A percentile compares a stretch with the other conserved stretches of the same genome.
These are phyloP conservation scores for Dipus sagitta DNA, from an alignment of 2,797 vertebrate genomes.

Conservation along the genomic window DNA sequence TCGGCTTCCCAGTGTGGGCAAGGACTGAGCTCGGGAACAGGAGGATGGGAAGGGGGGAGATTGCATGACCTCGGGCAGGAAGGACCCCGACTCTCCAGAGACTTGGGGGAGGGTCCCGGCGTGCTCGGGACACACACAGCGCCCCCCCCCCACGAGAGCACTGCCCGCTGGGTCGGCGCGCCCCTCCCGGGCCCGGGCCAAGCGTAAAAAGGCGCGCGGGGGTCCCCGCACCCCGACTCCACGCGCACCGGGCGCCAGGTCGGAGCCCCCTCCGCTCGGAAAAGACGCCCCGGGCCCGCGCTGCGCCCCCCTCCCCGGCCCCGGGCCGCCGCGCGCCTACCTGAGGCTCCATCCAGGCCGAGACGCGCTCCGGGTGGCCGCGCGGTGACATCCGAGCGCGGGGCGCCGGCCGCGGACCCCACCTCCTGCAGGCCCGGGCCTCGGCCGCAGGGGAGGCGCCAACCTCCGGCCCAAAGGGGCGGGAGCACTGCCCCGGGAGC, in stretches of 20 bases:
- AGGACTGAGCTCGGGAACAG: not conserved
- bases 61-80: accelerated
- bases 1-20: not conserved
- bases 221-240: not conserved
- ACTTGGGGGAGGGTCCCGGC: too few species aligned
- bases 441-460: conserved; percentile 65
- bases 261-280: too few species aligned
- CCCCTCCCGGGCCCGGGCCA: not conserved
- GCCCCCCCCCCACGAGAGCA: not conserved
- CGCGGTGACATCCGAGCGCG: conserved; percentile 71
- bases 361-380: not conserved
- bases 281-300: too few species aligned
- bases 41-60: too few species aligned
- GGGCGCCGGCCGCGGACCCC: conserved; percentile 60
- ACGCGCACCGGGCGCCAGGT: too few species aligned
- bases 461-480: conserved; percentile 43
- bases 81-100: not conserved
- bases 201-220: not conserved
- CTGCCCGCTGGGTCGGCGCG: not conserved
- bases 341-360: not conserved
- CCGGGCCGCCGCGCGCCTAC: not conserved
- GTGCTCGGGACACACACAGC: accelerated
- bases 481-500: conserved; percentile 33
- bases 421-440: conserved; percentile 67
- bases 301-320: too few species aligned